phyloP scores from a whole-genome alignment of 2,113 vertebrate species.

The Heliornis fulica region DNA sequence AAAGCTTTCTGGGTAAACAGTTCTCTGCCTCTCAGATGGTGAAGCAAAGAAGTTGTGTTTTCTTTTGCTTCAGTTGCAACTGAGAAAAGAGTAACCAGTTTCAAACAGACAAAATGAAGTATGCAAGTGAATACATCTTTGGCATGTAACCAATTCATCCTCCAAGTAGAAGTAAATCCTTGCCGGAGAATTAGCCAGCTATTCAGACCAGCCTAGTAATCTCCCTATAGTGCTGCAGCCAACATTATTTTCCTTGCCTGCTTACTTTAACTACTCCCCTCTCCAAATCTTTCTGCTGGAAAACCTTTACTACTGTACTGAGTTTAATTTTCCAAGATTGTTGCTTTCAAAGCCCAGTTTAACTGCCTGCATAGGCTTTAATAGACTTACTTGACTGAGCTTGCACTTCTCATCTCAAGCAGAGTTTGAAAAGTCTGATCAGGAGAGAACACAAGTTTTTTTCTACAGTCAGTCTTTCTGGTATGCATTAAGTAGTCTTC shows the following conservation, averaged over 20 bases:
- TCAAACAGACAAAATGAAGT: background rate
- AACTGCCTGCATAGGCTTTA: background rate
- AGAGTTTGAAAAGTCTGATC: background rate
- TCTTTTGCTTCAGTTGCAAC: background rate
- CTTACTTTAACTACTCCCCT: background rate
- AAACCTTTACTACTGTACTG: background rate
- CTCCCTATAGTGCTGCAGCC: background rate
- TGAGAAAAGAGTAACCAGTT: background rate
- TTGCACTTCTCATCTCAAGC: background rate
- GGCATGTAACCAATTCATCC: background rate
- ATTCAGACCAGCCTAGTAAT: background rate
- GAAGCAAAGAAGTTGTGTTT: background rate
- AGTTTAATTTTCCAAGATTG: background rate
- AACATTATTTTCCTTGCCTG: background rate
- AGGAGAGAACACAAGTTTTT: background rate
- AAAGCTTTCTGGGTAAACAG: background rate
- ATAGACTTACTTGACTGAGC: background rate
- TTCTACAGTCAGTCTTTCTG: background rate
- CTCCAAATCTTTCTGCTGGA: background rate
- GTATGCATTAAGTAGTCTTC: background rate
- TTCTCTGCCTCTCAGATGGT: background rate
- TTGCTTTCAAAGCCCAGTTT: background rate
- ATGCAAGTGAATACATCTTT: background rate
- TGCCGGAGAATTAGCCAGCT: background rate
- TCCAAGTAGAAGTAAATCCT: background rate